Evolutionary conservation across 2,113 vertebrate genomes (phyloP).

Genomic region (Heterocephalus glaber): DNA sequence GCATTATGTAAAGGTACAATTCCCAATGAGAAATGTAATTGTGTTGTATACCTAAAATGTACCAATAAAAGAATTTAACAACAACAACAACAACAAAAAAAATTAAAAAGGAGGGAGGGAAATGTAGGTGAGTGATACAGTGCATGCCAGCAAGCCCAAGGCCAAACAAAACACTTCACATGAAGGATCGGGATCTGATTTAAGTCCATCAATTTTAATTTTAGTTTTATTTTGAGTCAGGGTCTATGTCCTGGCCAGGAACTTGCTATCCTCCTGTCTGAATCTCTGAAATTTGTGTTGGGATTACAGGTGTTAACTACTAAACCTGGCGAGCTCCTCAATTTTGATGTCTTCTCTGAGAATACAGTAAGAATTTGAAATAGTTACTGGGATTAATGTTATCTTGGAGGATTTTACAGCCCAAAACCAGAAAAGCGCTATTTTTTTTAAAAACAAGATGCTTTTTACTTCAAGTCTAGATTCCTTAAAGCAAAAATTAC

Average conservation of each 20-base stretch:
- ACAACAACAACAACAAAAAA: too few relatives aligned
- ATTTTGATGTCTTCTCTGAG: neutral
- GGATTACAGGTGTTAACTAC: neutral
- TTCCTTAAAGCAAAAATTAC: constrained; percentile 6
- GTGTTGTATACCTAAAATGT: too few relatives aligned
- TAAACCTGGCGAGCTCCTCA: neutral
- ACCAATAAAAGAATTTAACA: too few relatives aligned
- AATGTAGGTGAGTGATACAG: neutral
- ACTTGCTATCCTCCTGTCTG: neutral
- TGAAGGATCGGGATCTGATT: neutral
- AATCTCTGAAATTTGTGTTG: neutral
- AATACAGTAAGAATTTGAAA: neutral
- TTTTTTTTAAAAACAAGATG: neutral
- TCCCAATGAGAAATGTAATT: too few relatives aligned
- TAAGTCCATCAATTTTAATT: neutral
- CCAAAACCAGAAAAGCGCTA: neutral
- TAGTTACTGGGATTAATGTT: neutral
- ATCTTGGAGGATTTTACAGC: neutral
- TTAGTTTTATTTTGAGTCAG: neutral
- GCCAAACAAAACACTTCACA: neutral
- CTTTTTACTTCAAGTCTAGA: neutral
- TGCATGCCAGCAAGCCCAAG: neutral
- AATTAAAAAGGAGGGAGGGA: neutral
- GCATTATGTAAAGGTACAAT: too few relatives aligned
- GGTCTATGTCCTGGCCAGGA: neutral